Percentiles rank a stretch among this genome's conserved stretches.
Evolutionary conservation across 2,888 invertebrate species (phyloP).

Genomic region (Parnassius orleans): DNA sequence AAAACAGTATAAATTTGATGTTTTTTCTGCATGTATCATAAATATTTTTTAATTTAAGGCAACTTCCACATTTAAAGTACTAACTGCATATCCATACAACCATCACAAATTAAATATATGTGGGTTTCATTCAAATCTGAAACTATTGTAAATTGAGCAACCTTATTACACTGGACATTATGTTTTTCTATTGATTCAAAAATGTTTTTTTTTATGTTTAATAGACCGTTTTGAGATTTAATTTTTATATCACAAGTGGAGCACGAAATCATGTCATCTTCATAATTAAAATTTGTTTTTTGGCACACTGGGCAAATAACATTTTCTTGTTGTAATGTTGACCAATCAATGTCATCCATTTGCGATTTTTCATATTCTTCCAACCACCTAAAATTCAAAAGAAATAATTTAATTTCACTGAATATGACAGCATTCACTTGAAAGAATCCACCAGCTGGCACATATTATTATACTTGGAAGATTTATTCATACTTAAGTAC

Average conservation of each 20-base stretch:
- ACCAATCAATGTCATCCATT: constrained; percentile 62
- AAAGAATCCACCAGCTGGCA: too few relatives aligned
- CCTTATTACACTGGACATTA: constrained; percentile 45
- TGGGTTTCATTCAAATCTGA: constrained; percentile 56
- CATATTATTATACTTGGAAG: too few relatives aligned
- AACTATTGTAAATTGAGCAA: constrained; percentile 55
- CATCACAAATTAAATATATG: constrained; percentile 63
- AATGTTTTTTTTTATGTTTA: constrained; percentile 53
- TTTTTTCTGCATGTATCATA: too few relatives aligned
- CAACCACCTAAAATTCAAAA: constrained; percentile 51
- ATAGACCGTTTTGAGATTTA: constrained; percentile 47
- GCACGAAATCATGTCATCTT: constrained; percentile 45
- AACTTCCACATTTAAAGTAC: constrained; percentile 36
- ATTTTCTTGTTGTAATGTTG: constrained; percentile 53
- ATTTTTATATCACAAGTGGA: constrained; percentile 57
- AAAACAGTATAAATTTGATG: too few relatives aligned
- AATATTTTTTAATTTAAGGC: too few relatives aligned
- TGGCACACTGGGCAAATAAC: constrained; percentile 80
- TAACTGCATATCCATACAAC: constrained; percentile 61
- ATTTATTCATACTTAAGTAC: too few relatives aligned
- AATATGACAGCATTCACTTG: too few relatives aligned
- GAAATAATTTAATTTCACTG: too few relatives aligned
- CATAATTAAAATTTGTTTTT: constrained; percentile 52
- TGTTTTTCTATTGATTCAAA: constrained; percentile 54
- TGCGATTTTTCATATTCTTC: constrained; percentile 69